Base-by-base conservation (phyloP, 1,140 invertebrate genomes). In the Euura lappo region DNA sequence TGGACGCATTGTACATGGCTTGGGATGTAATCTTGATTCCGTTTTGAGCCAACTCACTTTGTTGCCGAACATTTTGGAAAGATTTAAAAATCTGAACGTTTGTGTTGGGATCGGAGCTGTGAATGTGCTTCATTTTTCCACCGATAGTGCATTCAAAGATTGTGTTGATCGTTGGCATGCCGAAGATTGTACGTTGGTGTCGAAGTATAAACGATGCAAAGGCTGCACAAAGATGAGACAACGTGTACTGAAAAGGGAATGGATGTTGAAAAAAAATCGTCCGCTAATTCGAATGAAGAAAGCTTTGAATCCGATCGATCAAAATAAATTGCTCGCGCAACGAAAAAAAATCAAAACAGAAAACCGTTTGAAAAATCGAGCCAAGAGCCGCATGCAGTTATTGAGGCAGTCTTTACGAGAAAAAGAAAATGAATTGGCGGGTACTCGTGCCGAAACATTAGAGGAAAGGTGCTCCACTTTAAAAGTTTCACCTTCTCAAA, bases 401-500 rank as follows among this genome's bases (percentile, higher is more conserved):
- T 67, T 67, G 65, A 13, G 1, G 65, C 65, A 67, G 65, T 67
- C 65, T 13, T 67, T 67, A 28, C 6, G 65, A 67, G 43, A 44
- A 8, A 13, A 6, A 1, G 65, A 8, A 8, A 44, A 6, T 13
- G 65, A 67, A 67, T 11, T 67, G 28, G 65, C 65, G 65, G 7
- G n/a, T 44, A 67, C 2, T 2, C n/a, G 65, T 44, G 65, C 43
- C 6, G 65, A 69, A 6, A 44, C 43, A 44, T 45, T 45, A 13
- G 43, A 69, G 28, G 45, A 45, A 44, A 69, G 45, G 68, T 69
- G 43, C 68, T 6, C 47, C 6, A 51, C 1, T 51, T 67, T 67
- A 60, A 71, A 71, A 4, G 46, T 71, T 45, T 2, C 70, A 64
- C 7, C 7, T 65, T 13, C 43, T n/a, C 28, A 72, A 70, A 42